Conservation (phyloP, 1,140 invertebrate genomes). For the Tetramorium alpestre region DNA sequence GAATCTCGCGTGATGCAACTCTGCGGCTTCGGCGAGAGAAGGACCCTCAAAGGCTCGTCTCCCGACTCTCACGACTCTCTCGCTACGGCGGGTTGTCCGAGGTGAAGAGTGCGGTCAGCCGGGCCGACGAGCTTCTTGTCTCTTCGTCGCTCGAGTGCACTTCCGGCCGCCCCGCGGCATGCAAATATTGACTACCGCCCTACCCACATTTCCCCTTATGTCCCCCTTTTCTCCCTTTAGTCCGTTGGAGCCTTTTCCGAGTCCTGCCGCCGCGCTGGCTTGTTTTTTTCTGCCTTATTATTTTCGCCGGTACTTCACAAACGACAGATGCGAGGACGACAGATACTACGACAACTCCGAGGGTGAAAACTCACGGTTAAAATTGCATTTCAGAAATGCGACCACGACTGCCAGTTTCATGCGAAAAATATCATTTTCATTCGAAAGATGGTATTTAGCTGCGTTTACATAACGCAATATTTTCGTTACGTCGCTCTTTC, state of each 20-base stretch:
- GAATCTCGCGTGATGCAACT: conserved; percentile 78
- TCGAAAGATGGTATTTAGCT: conserved; percentile 9
- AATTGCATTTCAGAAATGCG: conserved; percentile 16
- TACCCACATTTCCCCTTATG: conserved; percentile 4
- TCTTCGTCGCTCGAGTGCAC: conserved; percentile 77
- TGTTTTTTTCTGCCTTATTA: conserved; percentile 24
- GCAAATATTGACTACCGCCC: conserved; percentile 84
- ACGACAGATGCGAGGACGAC: not conserved
- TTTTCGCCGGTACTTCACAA: conserved; percentile 10
- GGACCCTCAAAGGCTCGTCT: conserved; percentile 78
- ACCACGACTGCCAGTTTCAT: not conserved
- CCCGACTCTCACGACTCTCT: conserved; percentile 71
- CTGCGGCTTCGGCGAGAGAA: conserved; percentile 77
- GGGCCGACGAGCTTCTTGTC: conserved; percentile 76
- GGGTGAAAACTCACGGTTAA: not conserved
- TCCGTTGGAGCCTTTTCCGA: conserved; percentile 12
- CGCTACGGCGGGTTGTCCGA: conserved; percentile 67
- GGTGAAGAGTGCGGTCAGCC: conserved; percentile 68
- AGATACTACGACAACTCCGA: not conserved
- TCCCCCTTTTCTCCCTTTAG: not conserved
- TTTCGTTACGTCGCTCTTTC: conserved; percentile 34
- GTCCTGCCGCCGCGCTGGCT: not conserved
- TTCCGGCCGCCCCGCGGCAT: conserved; percentile 80
- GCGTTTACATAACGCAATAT: conserved; percentile 43
- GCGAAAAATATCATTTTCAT: conserved; percentile 42